phyloP scores from a whole-genome alignment of 2,113 vertebrate species.

The Formicarius rufipectus region DNA sequence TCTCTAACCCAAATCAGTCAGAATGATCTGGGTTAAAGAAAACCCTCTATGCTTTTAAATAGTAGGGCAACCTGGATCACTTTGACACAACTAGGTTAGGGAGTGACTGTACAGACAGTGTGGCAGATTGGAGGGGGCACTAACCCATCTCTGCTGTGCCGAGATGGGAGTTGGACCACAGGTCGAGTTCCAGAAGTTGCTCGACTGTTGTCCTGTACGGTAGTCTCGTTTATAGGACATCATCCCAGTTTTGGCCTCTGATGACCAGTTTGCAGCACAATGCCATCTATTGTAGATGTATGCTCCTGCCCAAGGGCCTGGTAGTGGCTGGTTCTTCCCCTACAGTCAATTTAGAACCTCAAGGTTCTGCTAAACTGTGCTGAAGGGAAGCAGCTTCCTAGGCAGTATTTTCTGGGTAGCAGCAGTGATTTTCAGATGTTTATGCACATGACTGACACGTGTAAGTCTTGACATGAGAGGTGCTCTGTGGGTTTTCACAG shows the following conservation, averaged over 20 bases:
- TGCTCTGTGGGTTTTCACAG: not conserved
- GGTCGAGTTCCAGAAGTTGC: not conserved
- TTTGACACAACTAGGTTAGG: slow-evolving; percentile 64
- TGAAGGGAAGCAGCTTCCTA: not conserved
- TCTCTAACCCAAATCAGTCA: slow-evolving; percentile 61
- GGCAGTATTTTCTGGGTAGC: not conserved
- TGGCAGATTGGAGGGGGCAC: not conserved
- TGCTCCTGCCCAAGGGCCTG: not conserved
- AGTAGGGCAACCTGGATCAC: slow-evolving; percentile 60
- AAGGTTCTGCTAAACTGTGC: not conserved
- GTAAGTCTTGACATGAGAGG: not conserved
- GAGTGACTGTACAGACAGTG: not conserved
- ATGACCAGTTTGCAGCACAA: not conserved
- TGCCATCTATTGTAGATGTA: not conserved
- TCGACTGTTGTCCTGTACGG: not conserved
- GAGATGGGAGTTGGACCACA: not conserved
- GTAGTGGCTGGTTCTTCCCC: not conserved
- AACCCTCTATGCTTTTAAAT: slow-evolving; percentile 50
- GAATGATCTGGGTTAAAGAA: slow-evolving; percentile 47
- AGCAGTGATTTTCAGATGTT: not conserved
- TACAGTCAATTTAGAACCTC: not conserved
- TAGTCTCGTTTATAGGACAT: not conserved
- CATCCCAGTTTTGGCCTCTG: not conserved
- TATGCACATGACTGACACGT: not conserved
- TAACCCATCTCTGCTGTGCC: not conserved